Base-by-base conservation (phyloP, 2,797 vertebrate species). In the Mycteria americana region DNA sequence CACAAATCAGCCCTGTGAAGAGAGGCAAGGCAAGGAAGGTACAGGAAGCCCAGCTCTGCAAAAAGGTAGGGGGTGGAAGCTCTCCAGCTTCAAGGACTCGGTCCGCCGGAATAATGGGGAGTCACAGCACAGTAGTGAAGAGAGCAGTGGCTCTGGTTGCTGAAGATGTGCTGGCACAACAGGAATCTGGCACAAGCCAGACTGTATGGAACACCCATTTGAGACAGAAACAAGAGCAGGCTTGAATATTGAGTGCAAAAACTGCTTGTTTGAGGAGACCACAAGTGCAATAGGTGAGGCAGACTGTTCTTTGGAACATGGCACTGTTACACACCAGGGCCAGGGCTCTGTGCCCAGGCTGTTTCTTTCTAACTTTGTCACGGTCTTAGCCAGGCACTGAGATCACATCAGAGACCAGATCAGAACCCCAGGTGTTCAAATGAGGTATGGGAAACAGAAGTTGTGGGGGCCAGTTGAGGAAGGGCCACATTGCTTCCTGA, bases 21-120 rank as follows among this genome's bases (percentile, higher is more conserved):
- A 92, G 90, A 95, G 39, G 83, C 90, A 96, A 95, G 96, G 84
- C 96, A 83, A 92, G 95, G 68, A 88, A 90, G 62, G 69, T 43
- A 95, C 97, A 98, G 97, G 97, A 98, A 98, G 93, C 91, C 92
- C 91, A 92, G 79, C 92, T 95, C 91, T 95, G 94, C 93, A 96
- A 92, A 96, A 95, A 93, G 83, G 73, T 93, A 96, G 23, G 27
- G 81, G 81, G 50, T 92, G 79, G 75, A 96, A 85, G 68, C 50
- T 93, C 89, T 92, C 75, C 74, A 91, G 45, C 53, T 88, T 92
- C 78, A 96, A 90, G 74, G 73, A 93, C 28, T 35, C 88, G 70
- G 89, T 80, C 81, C 35, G 54, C 25, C 85, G 81, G 35, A 94
- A 89, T 41, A 82, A 87, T 6, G 39, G 16, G 11, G 10, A 67